A percentile compares a stretch with the other conserved stretches of the same genome.
Conservation (phyloP, 2,113 vertebrate genomes). For the Hemibagrus wyckioides region DNA sequence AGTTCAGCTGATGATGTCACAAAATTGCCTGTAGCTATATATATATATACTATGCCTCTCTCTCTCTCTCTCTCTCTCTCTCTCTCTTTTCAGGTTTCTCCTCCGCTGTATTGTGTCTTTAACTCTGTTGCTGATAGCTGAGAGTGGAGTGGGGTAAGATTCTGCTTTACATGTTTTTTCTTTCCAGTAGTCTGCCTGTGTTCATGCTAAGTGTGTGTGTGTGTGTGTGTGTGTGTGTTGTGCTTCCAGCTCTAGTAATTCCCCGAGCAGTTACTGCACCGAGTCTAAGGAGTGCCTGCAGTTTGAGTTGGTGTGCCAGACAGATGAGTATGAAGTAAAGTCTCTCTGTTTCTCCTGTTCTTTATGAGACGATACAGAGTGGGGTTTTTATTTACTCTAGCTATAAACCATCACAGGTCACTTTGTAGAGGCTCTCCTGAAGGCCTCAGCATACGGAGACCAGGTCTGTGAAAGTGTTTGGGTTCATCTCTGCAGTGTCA, state of each 20-base stretch:
- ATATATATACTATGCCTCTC: too few relatives aligned
- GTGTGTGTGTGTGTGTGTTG: conserved; percentile 30
- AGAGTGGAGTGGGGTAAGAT: conserved; percentile 69
- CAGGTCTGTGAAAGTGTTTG: too few relatives aligned
- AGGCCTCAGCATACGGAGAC: not conserved
- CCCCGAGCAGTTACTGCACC: conserved; percentile 70
- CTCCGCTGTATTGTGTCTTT: conserved; percentile 45
- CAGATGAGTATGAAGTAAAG: conserved; percentile 74
- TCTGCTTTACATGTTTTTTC: not conserved
- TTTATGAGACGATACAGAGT: not conserved
- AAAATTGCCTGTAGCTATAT: too few relatives aligned
- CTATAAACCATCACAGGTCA: not conserved
- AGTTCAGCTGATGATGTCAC: not conserved
- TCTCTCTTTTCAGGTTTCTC: conserved; percentile 57
- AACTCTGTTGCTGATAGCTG: conserved; percentile 54
- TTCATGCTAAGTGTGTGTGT: not conserved
- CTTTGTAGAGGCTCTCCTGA: not conserved
- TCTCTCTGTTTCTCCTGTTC: not conserved
- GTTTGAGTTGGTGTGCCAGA: conserved; percentile 73
- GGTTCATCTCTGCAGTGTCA: too few relatives aligned
- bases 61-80: conserved; percentile 6
- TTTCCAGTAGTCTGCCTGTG: not conserved
- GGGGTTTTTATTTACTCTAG: not conserved
- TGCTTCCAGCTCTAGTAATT: conserved; percentile 61
- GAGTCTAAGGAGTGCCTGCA: conserved; percentile 75